Conservation (phyloP, 1,140 invertebrate species). For the Druon quercuslanigerum region DNA sequence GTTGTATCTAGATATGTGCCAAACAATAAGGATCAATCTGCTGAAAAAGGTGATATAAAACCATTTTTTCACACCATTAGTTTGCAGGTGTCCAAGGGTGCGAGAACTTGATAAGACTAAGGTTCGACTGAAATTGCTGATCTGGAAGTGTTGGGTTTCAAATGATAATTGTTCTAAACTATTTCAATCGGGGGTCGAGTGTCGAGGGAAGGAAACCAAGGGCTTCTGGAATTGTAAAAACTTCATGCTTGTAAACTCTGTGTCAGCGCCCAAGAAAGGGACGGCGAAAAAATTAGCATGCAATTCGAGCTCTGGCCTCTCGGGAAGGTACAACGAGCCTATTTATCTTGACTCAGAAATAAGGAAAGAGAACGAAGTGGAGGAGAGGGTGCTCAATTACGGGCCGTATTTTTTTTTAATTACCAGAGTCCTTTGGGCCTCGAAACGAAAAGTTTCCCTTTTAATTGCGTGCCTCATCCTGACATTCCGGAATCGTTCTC, state of each 20-base stretch:
- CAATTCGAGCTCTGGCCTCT: slow-evolving; percentile 50
- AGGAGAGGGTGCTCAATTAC: slow-evolving; percentile 60
- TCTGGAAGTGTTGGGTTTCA: slow-evolving; percentile 32
- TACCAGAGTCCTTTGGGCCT: slow-evolving; percentile 65
- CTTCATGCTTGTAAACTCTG: slow-evolving; percentile 43
- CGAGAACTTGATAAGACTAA: slow-evolving; percentile 54
- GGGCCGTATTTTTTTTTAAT: slow-evolving; percentile 74
- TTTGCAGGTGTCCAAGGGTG: slow-evolving; percentile 46
- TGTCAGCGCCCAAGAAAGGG: slow-evolving; percentile 31
- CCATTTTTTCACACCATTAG: slow-evolving; percentile 59
- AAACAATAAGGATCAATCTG: too few relatives aligned
- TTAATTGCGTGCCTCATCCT: slow-evolving; percentile 70
- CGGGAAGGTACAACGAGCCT: slow-evolving; percentile 52
- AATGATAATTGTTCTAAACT: slow-evolving; percentile 69
- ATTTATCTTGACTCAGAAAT: slow-evolving; percentile 53
- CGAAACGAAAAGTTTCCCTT: slow-evolving; percentile 73
- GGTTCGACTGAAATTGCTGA: slow-evolving; percentile 34
- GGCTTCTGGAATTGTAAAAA: slow-evolving; percentile 56
- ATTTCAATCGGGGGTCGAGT: slow-evolving; percentile 63
- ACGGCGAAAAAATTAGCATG: slow-evolving; percentile 69
- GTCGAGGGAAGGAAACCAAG: slow-evolving; percentile 36
- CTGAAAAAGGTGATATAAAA: neutral
- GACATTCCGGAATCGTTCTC: slow-evolving; percentile 73
- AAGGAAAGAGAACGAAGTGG: slow-evolving; percentile 39
- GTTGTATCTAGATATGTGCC: too few relatives aligned